Conservation (phyloP, 2,888 invertebrate genomes). For the Clivina fossor region DNA sequence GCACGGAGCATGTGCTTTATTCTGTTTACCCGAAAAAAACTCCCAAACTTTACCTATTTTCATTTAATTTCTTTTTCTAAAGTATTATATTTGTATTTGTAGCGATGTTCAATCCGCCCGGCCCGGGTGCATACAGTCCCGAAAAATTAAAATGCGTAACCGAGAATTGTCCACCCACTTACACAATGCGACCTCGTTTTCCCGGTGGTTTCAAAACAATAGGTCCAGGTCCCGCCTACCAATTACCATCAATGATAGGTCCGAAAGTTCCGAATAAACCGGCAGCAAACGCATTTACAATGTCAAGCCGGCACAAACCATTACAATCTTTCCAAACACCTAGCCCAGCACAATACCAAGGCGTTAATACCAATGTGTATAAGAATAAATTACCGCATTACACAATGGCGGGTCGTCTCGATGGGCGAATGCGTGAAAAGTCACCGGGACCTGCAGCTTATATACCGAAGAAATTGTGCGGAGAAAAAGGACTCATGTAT, state of each 20-base stretch:
- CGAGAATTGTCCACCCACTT: slow-evolving; percentile 60
- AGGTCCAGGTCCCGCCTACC: slow-evolving; percentile 65
- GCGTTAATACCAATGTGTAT: slow-evolving; percentile 44
- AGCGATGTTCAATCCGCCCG: slow-evolving; percentile 56
- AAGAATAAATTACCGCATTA: slow-evolving; percentile 47
- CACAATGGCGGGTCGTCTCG: slow-evolving; percentile 43
- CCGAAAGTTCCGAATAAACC: slow-evolving; percentile 57
- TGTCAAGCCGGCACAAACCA: no score
- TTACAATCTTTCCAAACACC: no score
- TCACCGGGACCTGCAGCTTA: slow-evolving; percentile 61
- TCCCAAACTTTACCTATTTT: no score
- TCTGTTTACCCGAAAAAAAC: no score
- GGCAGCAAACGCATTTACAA: slow-evolving; percentile 56
- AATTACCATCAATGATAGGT: slow-evolving; percentile 56
- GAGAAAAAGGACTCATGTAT: slow-evolving; percentile 60
- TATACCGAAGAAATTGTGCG: slow-evolving; percentile 51
- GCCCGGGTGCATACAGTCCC: slow-evolving; percentile 66
- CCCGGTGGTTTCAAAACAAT: slow-evolving; percentile 40
- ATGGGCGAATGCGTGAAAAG: slow-evolving; percentile 44
- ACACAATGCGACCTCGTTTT: slow-evolving; percentile 58
- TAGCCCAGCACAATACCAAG: slow-evolving; percentile 54
- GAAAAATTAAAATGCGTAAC: slow-evolving; percentile 59
- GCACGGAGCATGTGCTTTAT: no score
- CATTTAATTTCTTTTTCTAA: no score
- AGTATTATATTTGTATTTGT: no score